Evolutionary conservation across 2,888 invertebrate genomes (phyloP), one percentile per base, ranked within the genome.

Genomic region (Synergus itoensis): DNA sequence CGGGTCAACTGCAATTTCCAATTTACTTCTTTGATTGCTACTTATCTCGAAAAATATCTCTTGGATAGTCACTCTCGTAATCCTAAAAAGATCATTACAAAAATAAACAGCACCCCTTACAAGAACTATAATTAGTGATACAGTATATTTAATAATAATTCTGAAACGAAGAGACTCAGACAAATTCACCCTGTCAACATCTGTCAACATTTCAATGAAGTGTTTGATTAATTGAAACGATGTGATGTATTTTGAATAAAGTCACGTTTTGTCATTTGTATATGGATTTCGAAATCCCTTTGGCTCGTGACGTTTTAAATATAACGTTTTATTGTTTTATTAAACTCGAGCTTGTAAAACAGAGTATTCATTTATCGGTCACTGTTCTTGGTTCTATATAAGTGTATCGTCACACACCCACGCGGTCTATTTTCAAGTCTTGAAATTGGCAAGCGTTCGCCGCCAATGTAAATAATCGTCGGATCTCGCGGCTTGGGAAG

Each of bases 401-500:
- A 21, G n/a, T 73, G 28, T 53, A 69, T 69, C 69, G 48, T 48
- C 48, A 73, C 48, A 73, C 73, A 73, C 73, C 48, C 53, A 73
- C 73, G 73, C 53, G 11, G 53, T 73, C 73, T 73, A 73, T 73
- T 73, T 73, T 73, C 53, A 53, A 53, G 73, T 53, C 73, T 73
- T 73, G 53, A 73, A 73, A 73, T 73, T 73, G 73, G 73, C 73
- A 73, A 73, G 73, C 73, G 48, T 53, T 73, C 73, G 28, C 73
- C 40, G 53, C 53, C 73, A 73, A 40, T 73, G 73, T 73, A 73
- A 73, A 73, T 73, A 73, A 73, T 73, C 73, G 73, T 48, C 53
- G 73, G 53, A 73, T 73, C 73, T 73, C 73, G 73, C 73, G 53
- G 73, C 73, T 73, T 73, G 73, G 73, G 73, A 73, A 73, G 73